A percentile compares a stretch with the other conserved stretches of the same genome.
Evolutionary conservation across 2,888 invertebrate species (phyloP).

Genomic region (Horisme vitalbata): DNA sequence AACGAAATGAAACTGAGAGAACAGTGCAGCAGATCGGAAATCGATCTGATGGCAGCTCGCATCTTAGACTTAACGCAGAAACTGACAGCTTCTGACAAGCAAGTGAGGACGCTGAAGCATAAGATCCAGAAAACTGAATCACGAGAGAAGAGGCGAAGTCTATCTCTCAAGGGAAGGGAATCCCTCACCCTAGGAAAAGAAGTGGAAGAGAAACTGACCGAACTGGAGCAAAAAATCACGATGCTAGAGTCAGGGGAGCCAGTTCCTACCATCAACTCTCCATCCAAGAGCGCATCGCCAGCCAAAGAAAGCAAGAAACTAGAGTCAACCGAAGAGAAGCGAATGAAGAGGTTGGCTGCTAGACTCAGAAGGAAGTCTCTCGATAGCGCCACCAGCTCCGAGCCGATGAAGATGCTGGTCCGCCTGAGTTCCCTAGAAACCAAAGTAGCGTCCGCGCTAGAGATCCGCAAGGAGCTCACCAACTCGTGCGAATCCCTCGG

Average conservation of each 20-base stretch:
- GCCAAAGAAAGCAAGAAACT: constrained; percentile 81
- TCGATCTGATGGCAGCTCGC: constrained; percentile 90
- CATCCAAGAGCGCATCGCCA: constrained; percentile 79
- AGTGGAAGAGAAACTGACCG: constrained; percentile 92
- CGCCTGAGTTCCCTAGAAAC: constrained; percentile 90
- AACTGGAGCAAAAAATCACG: constrained; percentile 90
- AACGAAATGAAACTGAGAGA: constrained; percentile 87
- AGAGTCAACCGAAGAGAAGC: constrained; percentile 74
- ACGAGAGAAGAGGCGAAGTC: constrained; percentile 89
- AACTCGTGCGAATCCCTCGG: constrained; percentile 84
- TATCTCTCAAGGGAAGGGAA: constrained; percentile 92
- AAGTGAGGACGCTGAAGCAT: constrained; percentile 89
- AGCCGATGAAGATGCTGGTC: constrained; percentile 91
- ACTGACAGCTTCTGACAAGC: constrained; percentile 90
- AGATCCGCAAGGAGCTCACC: constrained; percentile 68
- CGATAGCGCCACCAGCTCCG: constrained; percentile 89
- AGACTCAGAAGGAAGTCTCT: constrained; percentile 88
- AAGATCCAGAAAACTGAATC: constrained; percentile 90
- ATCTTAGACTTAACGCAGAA: constrained; percentile 93
- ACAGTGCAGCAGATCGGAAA: constrained; percentile 87
- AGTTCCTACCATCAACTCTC: constrained; percentile 70
- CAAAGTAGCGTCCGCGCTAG: constrained; percentile 86
- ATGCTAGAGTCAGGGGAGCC: constrained; percentile 82
- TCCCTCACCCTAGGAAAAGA: constrained; percentile 91
- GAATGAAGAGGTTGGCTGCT: constrained; percentile 78